Evolutionary conservation across 2,888 invertebrate species (phyloP), one percentile per base, ranked within the genome.

Genomic region (Macrosoma leucophasiata): DNA sequence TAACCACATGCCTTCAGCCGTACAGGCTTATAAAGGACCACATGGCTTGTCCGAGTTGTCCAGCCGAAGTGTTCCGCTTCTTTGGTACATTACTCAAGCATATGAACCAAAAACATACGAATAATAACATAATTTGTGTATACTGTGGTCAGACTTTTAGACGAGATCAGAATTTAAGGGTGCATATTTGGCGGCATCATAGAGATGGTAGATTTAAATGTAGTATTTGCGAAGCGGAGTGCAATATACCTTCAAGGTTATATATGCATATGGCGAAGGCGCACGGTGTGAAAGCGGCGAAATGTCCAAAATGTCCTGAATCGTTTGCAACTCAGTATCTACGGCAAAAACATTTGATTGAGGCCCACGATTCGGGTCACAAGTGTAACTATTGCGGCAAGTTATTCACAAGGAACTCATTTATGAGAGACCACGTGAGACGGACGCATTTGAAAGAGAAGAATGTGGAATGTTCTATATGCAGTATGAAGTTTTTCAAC

Each of bases 321-420:
- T 51, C 58, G 1, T 88, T 88, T 33, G 70, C 86, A 0, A 86
- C 86, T 0, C 84, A 86, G 7, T 81, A 86, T 15, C 62, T 86
- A 8, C 56, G 88, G 1, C 82, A 79, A 26, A 81, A 85, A 39
- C 88, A 88, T 52, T 54, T 86, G 46, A 87, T 85, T 4, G 78
- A 84, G 1, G 87, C 74, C n/a, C 82, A 82, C 39, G 63, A 78
- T 27, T 73, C 74, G 0, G 84, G 82, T 0, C 79, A 81, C 38
- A 81, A 81, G 37, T 84, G 84, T 32, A 53, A 67, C 0, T 76
- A 73, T 27, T 85, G 85, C 30, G 73, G 69, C 0, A 82, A 82
- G 39, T 45, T 77, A 1, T 85, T 85, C 22, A 76, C 73, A 0
- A 47, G 77, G 0, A 74, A 78, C 20, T 74, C 77, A 0, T 79